Percentiles rank a stretch among this genome's conserved stretches.
Conservation (phyloP, 2,888 invertebrate genomes). For the Eumacrocentrus americanus region DNA sequence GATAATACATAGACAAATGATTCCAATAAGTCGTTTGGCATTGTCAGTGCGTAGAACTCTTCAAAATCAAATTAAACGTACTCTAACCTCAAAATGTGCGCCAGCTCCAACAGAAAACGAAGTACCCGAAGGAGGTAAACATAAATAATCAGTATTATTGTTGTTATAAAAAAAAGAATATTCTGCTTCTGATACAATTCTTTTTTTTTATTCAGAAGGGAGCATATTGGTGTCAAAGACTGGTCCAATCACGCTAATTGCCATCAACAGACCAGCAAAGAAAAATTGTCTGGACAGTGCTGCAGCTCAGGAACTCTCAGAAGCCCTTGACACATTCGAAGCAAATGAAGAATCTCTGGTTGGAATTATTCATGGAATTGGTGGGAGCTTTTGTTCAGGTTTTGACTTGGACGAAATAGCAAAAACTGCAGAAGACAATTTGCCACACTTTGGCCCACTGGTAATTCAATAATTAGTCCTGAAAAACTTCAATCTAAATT, state of each 20-base stretch:
- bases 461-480: too few relatives aligned
- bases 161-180: too few relatives aligned
- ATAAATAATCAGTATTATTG: not conserved
- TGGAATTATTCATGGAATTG: conserved; percentile 85
- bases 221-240: conserved; percentile 66
- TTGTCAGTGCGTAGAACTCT: conserved; percentile 29
- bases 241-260: conserved; percentile 75
- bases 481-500: conserved; percentile 9
- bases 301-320: conserved; percentile 72
- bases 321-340: conserved; percentile 81
- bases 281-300: conserved; percentile 81
- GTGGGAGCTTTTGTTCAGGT: conserved; percentile 94
- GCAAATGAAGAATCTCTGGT: conserved; percentile 72
- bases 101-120: conserved; percentile 19
- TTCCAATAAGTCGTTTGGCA: conserved; percentile 27
- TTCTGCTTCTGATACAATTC: too few relatives aligned
- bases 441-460: conserved; percentile 51
- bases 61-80: conserved; percentile 25
- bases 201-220: conserved; percentile 24
- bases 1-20: conserved; percentile 35
- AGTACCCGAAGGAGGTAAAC: conserved; percentile 14
- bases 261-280: conserved; percentile 84
- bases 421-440: conserved; percentile 43
- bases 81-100: conserved; percentile 29
- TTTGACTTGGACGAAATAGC: conserved; percentile 83